Conservation (phyloP, 2,113 vertebrate species). For the Ploceus nigricollis region DNA sequence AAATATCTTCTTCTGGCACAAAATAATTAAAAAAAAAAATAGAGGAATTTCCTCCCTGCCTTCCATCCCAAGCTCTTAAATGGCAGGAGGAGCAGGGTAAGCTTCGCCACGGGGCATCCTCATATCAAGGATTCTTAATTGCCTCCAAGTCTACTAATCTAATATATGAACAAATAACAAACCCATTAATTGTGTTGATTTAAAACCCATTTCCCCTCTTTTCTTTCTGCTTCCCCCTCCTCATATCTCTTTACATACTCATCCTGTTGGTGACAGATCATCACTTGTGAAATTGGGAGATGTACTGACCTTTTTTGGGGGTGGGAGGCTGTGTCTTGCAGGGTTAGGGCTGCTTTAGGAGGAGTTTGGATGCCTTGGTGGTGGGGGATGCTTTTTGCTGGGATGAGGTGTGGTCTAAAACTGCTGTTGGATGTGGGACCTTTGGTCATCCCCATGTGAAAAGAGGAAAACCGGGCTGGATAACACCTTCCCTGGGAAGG, state of each 20-base stretch:
- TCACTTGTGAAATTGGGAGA: neutral
- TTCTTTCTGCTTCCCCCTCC: neutral
- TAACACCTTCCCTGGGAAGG: neutral
- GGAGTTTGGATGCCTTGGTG: neutral
- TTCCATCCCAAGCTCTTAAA: neutral
- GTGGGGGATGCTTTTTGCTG: neutral
- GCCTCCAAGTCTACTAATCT: neutral
- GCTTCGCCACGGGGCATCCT: neutral
- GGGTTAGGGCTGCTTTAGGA: neutral
- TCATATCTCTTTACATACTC: neutral
- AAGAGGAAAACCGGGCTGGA: neutral
- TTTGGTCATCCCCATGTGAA: neutral
- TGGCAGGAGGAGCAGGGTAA: neutral
- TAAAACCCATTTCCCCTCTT: neutral
- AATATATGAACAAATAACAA: neutral
- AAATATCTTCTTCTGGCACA: neutral
- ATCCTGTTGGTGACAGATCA: neutral
- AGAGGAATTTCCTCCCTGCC: neutral
- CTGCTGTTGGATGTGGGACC: rapidly evolving
- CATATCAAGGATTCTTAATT: constrained; percentile 4
- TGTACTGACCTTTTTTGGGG: neutral
- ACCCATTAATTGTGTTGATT: constrained; percentile 10
- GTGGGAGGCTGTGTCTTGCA: neutral
- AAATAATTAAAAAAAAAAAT: neutral
- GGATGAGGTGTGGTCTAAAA: neutral